Evolutionary conservation across 2,888 invertebrate species (phyloP), one percentile per base, ranked within the genome.

Genomic region (Syritta pipiens): DNA sequence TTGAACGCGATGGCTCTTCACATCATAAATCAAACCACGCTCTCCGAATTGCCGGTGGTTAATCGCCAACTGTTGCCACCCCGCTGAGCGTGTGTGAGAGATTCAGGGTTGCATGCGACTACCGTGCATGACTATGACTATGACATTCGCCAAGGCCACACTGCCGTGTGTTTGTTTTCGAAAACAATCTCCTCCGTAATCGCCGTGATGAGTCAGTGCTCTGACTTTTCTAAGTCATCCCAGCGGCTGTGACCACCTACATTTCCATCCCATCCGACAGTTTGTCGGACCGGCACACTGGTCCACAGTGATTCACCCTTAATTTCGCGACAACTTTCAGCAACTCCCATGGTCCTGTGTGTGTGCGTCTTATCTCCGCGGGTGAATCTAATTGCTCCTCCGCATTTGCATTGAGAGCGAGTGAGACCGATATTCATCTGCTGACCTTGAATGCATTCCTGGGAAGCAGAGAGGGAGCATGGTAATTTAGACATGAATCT

Each of bases 401-500:
- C 40, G 63, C 55, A 60, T 60, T 63, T 19, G 26, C 51, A 67
- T 49, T 67, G 67, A 6, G 48, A 67, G 74, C 63, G 44, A 30
- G 68, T 68, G 42, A 68, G 79, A 67, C 68, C 74, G 72, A 79
- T 62, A 74, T 44, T 62, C 55, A 48, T 60, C 67, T 24, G 12
- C 30, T 67, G 67, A 74, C 79, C 79, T 79, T 79, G 79, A 74
- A 51, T 74, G 49, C 42, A 62, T 51, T 68, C 55, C 79, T 35
- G 49, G 37, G 53, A 32, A 32, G 24, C 12, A 17, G n/a, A 26
- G 53, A 46, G 32, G 28, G 76, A 65, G 71, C 65, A 60, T 77
- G 71, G 71, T 55, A 77, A 77, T 77, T 74, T 74, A 72, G 79
- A 79, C 79, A 79, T 79, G 79, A 79, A 79, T 79, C 67, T 79